A percentile compares a stretch with the other conserved stretches of the same genome.
Conservation (phyloP, 2,888 invertebrate species). For the Napeogenes inachia region DNA sequence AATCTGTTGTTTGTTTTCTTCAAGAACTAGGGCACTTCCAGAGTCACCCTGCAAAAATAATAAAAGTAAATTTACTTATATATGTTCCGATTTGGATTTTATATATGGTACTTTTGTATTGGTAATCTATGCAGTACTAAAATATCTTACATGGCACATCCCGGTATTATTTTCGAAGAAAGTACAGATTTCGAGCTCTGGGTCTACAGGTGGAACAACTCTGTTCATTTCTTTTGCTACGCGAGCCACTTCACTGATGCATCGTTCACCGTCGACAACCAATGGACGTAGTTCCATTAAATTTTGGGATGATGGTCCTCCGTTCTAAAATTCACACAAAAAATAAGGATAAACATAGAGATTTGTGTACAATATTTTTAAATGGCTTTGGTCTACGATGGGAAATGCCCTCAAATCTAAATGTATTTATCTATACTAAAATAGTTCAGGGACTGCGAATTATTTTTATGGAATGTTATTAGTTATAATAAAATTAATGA, state of each 20-base stretch:
- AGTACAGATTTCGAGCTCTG: constrained; percentile 51
- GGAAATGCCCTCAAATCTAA: no score
- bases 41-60: constrained; percentile 46
- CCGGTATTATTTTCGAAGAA: constrained; percentile 42
- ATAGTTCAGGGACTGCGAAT: no score
- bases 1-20: constrained; percentile 33
- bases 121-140: background rate
- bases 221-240: constrained; percentile 32
- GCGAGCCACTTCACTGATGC: constrained; percentile 29
- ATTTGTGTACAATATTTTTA: no score
- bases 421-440: no score
- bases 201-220: constrained; percentile 41
- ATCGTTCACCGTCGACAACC: constrained; percentile 35
- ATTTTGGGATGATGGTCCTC: constrained; percentile 38
- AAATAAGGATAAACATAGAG: no score
- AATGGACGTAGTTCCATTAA: constrained; percentile 32
- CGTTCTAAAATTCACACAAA: constrained; percentile 32
- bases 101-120: background rate
- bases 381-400: no score
- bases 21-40: constrained; percentile 47
- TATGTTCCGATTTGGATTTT: no score
- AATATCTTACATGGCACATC: constrained; percentile 48
- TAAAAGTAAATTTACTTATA: no score
- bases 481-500: no score
- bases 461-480: no score